These are phyloP conservation scores for Netelia virgata DNA, from an alignment of 2,888 invertebrate genomes.

Conservation along the genomic window DNA sequence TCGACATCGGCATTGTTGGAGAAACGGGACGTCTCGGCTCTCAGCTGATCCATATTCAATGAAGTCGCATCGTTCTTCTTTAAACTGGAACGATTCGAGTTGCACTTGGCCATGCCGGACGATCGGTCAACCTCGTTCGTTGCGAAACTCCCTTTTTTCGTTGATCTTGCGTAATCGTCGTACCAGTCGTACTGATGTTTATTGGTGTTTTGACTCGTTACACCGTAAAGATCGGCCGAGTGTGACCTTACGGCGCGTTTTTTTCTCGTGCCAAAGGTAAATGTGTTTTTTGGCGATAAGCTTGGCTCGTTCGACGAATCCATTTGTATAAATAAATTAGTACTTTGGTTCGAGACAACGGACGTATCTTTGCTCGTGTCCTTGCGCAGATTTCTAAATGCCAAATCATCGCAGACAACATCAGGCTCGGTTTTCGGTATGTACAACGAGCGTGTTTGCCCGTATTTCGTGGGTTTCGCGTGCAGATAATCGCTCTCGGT, in stretches of 20 bases:
- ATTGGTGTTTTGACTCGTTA: conserved; percentile 86
- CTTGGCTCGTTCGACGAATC: conserved; percentile 33
- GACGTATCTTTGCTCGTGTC: conserved; percentile 87
- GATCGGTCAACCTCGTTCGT: conserved; percentile 57
- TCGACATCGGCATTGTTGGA: conserved; percentile 67
- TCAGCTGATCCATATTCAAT: conserved; percentile 69
- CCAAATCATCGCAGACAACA: conserved; percentile 94
- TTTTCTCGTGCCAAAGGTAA: conserved; percentile 87
- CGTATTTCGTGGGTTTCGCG: conserved; percentile 74
- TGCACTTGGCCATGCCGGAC: conserved; percentile 28
- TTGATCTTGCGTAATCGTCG: conserved; percentile 61
- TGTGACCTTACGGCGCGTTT: conserved; percentile 93
- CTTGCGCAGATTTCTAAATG: conserved; percentile 93
- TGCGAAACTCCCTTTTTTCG: conserved; percentile 39
- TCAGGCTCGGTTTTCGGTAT: conserved; percentile 91
- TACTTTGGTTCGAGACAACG: conserved; percentile 80
- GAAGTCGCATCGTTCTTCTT: conserved; percentile 61
- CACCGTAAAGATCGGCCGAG: conserved; percentile 93
- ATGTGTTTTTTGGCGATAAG: conserved; percentile 37
- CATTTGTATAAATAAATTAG: conserved; percentile 22
- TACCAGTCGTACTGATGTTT: conserved; percentile 67
- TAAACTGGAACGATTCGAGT: conserved; percentile 22
- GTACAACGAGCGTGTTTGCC: conserved; percentile 87
- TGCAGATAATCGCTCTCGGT: conserved; percentile 94
- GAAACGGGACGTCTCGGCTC: conserved; percentile 57